Base-by-base conservation (phyloP, 2,797 vertebrate species). In the Pteropus rufus region DNA sequence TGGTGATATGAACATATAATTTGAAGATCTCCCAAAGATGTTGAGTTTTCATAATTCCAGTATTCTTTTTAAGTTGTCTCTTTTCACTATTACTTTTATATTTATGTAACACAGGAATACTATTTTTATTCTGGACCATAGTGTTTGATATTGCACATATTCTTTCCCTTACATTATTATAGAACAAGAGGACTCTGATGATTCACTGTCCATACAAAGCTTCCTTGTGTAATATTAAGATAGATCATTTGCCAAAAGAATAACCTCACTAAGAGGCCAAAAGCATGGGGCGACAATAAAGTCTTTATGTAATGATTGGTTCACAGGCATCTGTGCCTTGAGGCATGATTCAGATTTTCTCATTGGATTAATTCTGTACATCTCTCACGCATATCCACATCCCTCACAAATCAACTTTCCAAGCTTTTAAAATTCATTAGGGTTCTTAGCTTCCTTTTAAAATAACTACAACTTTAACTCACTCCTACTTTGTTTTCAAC, bases 191-290 rank as follows among this genome's bases (percentile, higher is more conserved):
- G 92, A 95, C 67, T 95, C 76, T 97, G 94, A 95, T 95, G 91
- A 96, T 97, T 46, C n/a, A 75, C 79, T 94, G 46, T 64, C 10
- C 67, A 73, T 69, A 98, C 96, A 98, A 97, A 97, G 94, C 86
- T 96, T 92, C 96, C 76, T 97, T 98, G 96, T 97, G 67, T 88
- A 29, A 88, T 94, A 95, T 95, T 96, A 97, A 97, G 96, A 97
- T 90, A 97, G 97, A 98, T 97, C 97, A 90, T 91, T 96, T 97
- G 97, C 96, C 97, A 98, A 96, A 97, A 96, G 79, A 96, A 96
- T 94, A 98, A 97, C 86, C 96, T 95, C 96, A 93, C 80, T 90
- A 79, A 95, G 67, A 96, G 54, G 93, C 96, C 95, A 95, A 93
- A 96, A 87, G 75, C 93, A 93, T 49, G 69, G 94, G 12, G 44